Conservation (phyloP, 2,113 vertebrate genomes). For the Indicator maculatus region DNA sequence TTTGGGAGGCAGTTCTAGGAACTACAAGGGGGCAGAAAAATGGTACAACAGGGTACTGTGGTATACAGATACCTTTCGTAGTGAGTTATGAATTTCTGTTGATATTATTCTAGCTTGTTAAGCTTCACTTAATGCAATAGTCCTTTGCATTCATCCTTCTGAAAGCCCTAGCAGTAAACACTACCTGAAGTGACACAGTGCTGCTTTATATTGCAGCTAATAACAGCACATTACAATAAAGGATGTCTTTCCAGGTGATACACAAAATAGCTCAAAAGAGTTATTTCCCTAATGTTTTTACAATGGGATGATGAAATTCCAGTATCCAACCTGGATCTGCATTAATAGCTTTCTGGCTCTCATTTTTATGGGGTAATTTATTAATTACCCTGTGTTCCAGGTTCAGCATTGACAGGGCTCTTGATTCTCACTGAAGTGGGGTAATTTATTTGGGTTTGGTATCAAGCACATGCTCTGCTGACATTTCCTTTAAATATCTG, state of each 20-base stretch:
- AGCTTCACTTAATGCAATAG: background rate
- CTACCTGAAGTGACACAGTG: background rate
- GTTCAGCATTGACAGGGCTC: background rate
- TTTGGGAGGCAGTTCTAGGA: too few relatives aligned
- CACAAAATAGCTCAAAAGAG: background rate
- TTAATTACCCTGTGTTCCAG: background rate
- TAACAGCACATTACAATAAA: background rate
- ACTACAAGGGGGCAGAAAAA: too few relatives aligned
- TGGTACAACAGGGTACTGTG: too few relatives aligned
- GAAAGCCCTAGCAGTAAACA: background rate
- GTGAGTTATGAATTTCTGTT: background rate
- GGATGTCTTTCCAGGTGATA: background rate
- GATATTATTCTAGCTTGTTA: background rate
- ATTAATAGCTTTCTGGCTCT: background rate
- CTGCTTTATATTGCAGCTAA: background rate
- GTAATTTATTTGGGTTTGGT: background rate
- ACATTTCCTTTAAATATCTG: background rate
- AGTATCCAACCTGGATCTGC: background rate
- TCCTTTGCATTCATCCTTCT: background rate
- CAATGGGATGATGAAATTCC: background rate
- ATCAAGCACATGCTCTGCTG: background rate
- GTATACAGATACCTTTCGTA: background rate
- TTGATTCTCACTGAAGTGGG: background rate
- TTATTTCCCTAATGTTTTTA: background rate
- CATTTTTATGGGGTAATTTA: background rate